A percentile compares a stretch with the other conserved stretches of the same genome.
These are phyloP conservation scores for Serinus canaria DNA, from an alignment of 2,113 vertebrate genomes.

Conservation along the genomic window DNA sequence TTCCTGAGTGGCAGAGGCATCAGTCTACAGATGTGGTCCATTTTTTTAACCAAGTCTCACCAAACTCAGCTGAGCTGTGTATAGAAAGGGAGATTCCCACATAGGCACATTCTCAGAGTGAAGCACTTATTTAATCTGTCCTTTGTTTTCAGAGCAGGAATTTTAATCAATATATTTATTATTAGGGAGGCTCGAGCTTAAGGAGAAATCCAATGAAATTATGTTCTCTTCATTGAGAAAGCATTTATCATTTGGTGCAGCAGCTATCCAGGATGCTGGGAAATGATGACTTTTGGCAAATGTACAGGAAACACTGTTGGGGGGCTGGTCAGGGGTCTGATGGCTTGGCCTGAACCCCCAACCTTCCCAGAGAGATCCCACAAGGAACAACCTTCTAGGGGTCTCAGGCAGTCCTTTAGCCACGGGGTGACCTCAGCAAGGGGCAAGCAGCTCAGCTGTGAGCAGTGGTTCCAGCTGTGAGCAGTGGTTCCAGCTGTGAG, in stretches of 20 bases:
- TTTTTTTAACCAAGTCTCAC: neutral
- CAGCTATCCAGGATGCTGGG: slow-evolving; percentile 23
- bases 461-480: neutral
- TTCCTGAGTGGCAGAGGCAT: neutral
- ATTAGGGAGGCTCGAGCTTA: neutral
- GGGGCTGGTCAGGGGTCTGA: neutral
- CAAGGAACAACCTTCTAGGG: neutral
- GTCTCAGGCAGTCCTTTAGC: neutral
- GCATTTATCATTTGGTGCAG: slow-evolving; percentile 64
- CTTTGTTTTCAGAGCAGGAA: slow-evolving; percentile 6
- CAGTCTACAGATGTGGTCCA: neutral
- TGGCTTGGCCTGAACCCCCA: neutral
- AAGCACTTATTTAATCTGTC: neutral
- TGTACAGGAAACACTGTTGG: neutral
- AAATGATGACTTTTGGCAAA: slow-evolving; percentile 60
- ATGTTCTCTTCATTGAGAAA: slow-evolving; percentile 58
- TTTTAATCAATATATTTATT: slow-evolving; percentile 19
- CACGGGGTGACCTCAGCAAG: neutral
- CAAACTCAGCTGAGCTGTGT: neutral
- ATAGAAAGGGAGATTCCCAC: neutral
- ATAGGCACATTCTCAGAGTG: neutral
- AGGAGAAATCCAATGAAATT: slow-evolving; percentile 62
- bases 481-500: neutral
- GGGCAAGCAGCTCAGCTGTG: neutral
- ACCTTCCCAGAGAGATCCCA: neutral